phyloP scores from a whole-genome alignment of 2,797 vertebrate genomes.

The Phaenicophaeus curvirostris region DNA sequence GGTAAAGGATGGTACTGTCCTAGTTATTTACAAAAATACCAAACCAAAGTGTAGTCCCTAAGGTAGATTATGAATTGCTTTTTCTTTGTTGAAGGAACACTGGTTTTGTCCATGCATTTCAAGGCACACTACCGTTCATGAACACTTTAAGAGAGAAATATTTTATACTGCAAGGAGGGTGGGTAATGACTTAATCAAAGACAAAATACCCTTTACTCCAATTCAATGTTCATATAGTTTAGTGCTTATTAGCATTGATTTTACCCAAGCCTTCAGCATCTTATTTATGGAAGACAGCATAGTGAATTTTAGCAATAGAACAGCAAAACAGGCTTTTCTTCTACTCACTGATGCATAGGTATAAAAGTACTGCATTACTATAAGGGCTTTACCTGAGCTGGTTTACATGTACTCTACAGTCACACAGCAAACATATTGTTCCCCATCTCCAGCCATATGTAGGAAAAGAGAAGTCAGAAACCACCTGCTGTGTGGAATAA shows the following conservation, averaged over 20 bases:
- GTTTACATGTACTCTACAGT: background rate
- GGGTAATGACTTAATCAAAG: conserved; percentile 34
- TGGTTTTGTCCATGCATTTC: background rate
- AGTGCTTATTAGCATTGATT: conserved; percentile 31
- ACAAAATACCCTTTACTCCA: background rate
- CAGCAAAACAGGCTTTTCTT: background rate
- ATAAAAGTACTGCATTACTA: background rate
- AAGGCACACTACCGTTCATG: background rate
- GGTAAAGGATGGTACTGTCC: background rate
- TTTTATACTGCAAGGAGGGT: background rate
- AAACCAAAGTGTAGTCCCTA: background rate
- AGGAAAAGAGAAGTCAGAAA: background rate
- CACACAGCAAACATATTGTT: background rate
- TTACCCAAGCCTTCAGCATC: background rate
- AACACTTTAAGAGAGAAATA: background rate
- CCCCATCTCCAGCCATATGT: background rate
- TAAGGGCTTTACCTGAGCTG: background rate
- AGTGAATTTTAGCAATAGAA: conserved; percentile 22
- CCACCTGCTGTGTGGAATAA: background rate
- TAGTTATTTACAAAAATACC: background rate
- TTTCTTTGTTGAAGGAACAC: background rate
- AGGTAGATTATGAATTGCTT: background rate
- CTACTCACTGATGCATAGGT: background rate
- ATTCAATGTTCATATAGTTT: conserved; percentile 5
- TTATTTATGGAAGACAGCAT: conserved; percentile 13